These are phyloP conservation scores for Drosophila putrida DNA, from an alignment of 2,888 invertebrate species.

Conservation along the genomic window DNA sequence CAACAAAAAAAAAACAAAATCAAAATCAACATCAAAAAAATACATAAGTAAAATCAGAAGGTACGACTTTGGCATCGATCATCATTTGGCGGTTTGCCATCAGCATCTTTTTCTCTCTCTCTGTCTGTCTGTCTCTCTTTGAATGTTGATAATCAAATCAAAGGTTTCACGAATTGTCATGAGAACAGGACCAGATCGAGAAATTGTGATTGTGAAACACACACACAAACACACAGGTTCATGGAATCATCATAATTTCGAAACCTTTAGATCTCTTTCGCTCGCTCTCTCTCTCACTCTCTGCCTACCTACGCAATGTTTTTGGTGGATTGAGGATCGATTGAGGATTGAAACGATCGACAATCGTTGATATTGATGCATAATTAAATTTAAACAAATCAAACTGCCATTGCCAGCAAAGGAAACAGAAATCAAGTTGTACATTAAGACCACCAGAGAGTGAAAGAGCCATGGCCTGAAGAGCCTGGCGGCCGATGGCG, in stretches of 20 bases:
- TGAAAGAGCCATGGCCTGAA: conserved; percentile 44
- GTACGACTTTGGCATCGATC: conserved; percentile 69
- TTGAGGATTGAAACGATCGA: conserved; percentile 48
- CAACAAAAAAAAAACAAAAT: conserved; percentile 23
- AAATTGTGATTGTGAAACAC: conserved; percentile 41
- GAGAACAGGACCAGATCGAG: conserved; percentile 42
- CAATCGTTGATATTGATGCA: conserved; percentile 74
- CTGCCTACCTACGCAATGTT: conserved; percentile 53
- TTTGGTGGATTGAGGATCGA: conserved; percentile 22
- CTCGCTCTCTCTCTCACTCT: not conserved
- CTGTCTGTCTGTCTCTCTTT: too few relatives aligned
- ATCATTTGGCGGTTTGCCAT: conserved; percentile 70
- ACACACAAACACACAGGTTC: conserved; percentile 15
- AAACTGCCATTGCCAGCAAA: conserved; percentile 70
- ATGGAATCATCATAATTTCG: conserved; percentile 75
- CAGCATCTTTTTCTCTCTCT: conserved; percentile 4
- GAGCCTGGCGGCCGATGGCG: too few relatives aligned
- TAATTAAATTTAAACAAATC: conserved; percentile 82
- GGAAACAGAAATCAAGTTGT: conserved; percentile 83
- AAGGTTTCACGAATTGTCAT: conserved; percentile 44
- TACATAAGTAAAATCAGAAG: conserved; percentile 22
- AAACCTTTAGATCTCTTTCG: conserved; percentile 6
- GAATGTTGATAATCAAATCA: conserved; percentile 75
- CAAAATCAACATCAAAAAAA: conserved; percentile 6
- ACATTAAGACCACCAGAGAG: conserved; percentile 77